phyloP scores from a whole-genome alignment of 2,888 invertebrate species.

The Tethea ocularis region DNA sequence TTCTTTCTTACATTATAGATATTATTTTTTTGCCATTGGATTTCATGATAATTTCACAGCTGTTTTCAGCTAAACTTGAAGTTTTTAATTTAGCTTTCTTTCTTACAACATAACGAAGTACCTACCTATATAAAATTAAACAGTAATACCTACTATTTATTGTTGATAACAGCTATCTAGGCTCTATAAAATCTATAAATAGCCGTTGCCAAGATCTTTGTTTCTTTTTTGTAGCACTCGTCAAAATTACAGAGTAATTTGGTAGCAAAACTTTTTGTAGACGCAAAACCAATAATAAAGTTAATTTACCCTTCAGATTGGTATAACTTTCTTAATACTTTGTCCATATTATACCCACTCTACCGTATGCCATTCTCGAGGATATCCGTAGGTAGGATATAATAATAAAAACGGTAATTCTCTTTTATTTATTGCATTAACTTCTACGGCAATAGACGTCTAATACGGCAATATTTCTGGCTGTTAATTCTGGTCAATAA shows the following conservation, averaged over 20 bases:
- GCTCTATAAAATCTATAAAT: background rate
- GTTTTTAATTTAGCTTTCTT: too few species aligned
- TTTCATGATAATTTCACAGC: too few species aligned
- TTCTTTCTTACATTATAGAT: too few species aligned
- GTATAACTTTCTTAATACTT: constrained; percentile 80
- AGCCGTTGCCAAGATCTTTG: background rate
- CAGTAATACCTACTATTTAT: too few species aligned
- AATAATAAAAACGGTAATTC: constrained; percentile 76
- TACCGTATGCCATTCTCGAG: constrained; percentile 60
- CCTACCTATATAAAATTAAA: too few species aligned
- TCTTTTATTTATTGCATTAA: constrained; percentile 73
- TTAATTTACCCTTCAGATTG: constrained; percentile 69
- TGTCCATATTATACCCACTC: constrained; percentile 70
- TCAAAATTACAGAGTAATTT: constrained; percentile 69
- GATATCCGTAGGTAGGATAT: constrained; percentile 60
- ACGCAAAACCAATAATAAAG: constrained; percentile 71
- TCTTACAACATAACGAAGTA: too few species aligned
- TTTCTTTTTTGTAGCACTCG: constrained; percentile 10
- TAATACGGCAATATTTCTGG: constrained; percentile 62
- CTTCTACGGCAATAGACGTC: constrained; percentile 55
- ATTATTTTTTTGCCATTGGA: too few species aligned
- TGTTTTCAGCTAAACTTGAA: too few species aligned
- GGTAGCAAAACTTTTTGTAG: constrained; percentile 69
- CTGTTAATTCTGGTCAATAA: constrained; percentile 80
- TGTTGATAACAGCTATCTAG: too few species aligned